Percentiles rank a stretch among this genome's conserved stretches.
Evolutionary conservation across 2,888 invertebrate genomes (phyloP).

Genomic region (Micoletzkya japonica): DNA sequence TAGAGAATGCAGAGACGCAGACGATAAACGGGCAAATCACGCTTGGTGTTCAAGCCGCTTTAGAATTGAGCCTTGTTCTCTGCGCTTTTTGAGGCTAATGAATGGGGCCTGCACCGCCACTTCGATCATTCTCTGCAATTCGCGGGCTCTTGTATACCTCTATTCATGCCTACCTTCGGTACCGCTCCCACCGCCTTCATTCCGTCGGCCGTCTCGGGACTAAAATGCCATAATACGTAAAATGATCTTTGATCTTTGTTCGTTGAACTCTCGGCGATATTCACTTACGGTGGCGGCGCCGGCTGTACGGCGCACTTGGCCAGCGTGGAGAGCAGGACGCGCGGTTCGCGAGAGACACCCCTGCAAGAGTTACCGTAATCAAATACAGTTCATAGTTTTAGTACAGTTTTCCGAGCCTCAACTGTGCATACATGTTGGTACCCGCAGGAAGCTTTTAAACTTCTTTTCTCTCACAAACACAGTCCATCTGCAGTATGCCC

Average conservation of each 20-base stretch:
- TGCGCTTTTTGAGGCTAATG: neutral
- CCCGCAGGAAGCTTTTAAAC: no score
- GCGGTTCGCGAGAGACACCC: slow-evolving; percentile 38
- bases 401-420: no score
- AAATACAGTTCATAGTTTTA: no score
- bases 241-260: neutral
- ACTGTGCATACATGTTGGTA: no score
- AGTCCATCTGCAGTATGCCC: no score
- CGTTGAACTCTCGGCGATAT: neutral
- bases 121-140: neutral
- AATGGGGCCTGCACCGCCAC: neutral
- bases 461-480: no score
- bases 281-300: slow-evolving; percentile 7
- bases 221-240: neutral
- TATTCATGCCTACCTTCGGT: slow-evolving; percentile 18
- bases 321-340: slow-evolving; percentile 39
- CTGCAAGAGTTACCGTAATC: slow-evolving; percentile 26
- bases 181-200: slow-evolving; percentile 21
- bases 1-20: no score
- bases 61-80: no score
- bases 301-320: slow-evolving; percentile 34
- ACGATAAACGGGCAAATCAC: no score
- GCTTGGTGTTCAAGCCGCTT: no score
- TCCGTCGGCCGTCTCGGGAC: slow-evolving; percentile 7
- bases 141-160: no score